These are phyloP conservation scores for Reticulitermes lucifugus DNA, from an alignment of 2,888 invertebrate species.

Conservation along the genomic window DNA sequence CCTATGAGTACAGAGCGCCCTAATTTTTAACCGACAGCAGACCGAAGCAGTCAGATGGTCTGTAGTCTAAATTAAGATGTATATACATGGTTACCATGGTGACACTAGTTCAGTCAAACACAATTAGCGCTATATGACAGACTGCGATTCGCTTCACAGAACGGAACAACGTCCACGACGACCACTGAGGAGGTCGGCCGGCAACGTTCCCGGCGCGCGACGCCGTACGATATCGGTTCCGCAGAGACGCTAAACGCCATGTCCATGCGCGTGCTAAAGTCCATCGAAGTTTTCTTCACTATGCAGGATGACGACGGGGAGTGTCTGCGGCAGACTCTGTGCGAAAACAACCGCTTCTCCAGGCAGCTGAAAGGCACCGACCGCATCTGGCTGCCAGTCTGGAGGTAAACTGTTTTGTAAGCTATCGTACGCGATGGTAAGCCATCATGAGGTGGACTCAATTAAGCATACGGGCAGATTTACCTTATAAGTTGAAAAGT, in stretches of 20 bases:
- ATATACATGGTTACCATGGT: too few species aligned
- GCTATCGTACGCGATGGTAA: too few species aligned
- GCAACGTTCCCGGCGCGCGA: not conserved
- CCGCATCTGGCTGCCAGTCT: constrained; percentile 78
- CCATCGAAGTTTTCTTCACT: constrained; percentile 69
- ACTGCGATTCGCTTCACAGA: not conserved
- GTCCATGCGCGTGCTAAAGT: constrained; percentile 67
- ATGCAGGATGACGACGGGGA: constrained; percentile 67
- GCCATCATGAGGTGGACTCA: too few species aligned
- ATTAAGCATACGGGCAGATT: too few species aligned
- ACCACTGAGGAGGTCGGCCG: not conserved
- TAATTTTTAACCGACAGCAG: not conserved
- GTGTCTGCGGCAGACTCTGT: constrained; percentile 74
- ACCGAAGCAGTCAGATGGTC: not conserved
- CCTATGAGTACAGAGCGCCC: too few species aligned
- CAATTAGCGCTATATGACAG: too few species aligned
- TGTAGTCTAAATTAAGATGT: not conserved
- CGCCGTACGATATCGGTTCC: not conserved
- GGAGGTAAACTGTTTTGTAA: constrained; percentile 70
- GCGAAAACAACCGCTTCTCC: constrained; percentile 75
- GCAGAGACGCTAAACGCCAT: constrained; percentile 67
- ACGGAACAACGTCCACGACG: not conserved
- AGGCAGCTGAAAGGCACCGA: constrained; percentile 68
- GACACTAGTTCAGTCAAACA: too few species aligned
- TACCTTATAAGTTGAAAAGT: too few species aligned